phyloP scores from a whole-genome alignment of 2,888 invertebrate genomes.

The Hanleya hanleyi region DNA sequence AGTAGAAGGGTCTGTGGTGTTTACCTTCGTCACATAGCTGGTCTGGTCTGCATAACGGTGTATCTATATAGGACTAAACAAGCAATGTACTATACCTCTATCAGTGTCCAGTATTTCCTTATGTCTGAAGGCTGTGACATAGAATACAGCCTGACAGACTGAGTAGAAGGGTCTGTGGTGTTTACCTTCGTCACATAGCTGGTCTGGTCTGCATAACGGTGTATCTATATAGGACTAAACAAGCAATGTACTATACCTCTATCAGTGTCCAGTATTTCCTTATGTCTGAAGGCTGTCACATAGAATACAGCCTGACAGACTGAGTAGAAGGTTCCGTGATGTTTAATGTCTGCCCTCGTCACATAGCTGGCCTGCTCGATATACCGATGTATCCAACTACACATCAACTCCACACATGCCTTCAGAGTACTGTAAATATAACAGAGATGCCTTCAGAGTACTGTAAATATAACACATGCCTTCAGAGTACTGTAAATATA shows the following conservation, averaged over 20 bases:
- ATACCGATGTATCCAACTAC: conserved; percentile 90
- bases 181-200: conserved; percentile 76
- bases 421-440: conserved; percentile 80
- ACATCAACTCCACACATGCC: conserved; percentile 81
- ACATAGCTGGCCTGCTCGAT: conserved; percentile 77
- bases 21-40: conserved; percentile 76
- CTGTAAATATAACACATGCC: too few species aligned
- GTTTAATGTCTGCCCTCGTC: conserved; percentile 78
- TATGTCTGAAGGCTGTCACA: conserved; percentile 90
- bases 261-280: conserved; percentile 84
- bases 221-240: conserved; percentile 82
- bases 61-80: too few species aligned
- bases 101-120: too few species aligned
- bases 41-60: conserved; percentile 83
- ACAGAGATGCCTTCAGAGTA: too few species aligned
- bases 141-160: conserved; percentile 93
- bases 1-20: conserved; percentile 91
- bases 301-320: conserved; percentile 95
- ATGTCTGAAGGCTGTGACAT: conserved; percentile 89
- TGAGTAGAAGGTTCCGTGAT: conserved; percentile 92
- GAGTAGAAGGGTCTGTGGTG: conserved; percentile 92
- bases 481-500: too few species aligned
- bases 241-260: conserved; percentile 77
- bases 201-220: conserved; percentile 81
- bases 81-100: too few species aligned